These are phyloP conservation scores for Vombatus ursinus DNA, from an alignment of 2,113 vertebrate genomes.

Conservation along the genomic window DNA sequence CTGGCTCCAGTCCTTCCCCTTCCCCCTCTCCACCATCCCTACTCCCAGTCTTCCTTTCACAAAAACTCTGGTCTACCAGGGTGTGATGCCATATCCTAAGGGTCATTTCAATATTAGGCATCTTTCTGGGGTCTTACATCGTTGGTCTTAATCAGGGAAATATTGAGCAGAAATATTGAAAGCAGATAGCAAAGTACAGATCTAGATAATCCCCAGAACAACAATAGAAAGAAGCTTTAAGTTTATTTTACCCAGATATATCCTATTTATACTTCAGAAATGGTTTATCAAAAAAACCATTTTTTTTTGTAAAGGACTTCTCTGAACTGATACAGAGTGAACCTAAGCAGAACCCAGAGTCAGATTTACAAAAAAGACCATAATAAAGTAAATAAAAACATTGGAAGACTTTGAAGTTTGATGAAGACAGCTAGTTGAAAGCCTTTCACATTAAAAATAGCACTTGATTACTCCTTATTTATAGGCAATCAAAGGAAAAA, in stretches of 20 bases:
- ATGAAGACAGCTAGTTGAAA: neutral
- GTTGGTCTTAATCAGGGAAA: neutral
- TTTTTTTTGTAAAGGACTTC: neutral
- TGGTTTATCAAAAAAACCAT: neutral
- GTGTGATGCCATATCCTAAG: neutral
- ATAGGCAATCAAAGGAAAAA: neutral
- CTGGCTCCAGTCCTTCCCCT: neutral
- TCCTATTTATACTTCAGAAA: neutral
- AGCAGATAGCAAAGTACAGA: neutral
- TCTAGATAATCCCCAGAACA: neutral
- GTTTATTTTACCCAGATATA: neutral
- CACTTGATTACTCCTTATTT: neutral
- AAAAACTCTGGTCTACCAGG: neutral
- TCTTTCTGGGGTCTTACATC: neutral
- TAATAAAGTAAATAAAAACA: neutral
- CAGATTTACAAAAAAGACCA: neutral
- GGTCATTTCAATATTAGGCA: neutral
- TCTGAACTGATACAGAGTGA: neutral
- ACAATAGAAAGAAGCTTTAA: neutral
- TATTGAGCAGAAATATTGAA: neutral
- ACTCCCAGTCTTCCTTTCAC: neutral
- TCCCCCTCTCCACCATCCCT: neutral
- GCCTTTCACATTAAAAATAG: neutral
- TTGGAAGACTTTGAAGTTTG: neutral
- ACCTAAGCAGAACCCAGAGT: neutral